Base-by-base conservation (phyloP, 2,113 vertebrate genomes). In the Steatornis caripensis region DNA sequence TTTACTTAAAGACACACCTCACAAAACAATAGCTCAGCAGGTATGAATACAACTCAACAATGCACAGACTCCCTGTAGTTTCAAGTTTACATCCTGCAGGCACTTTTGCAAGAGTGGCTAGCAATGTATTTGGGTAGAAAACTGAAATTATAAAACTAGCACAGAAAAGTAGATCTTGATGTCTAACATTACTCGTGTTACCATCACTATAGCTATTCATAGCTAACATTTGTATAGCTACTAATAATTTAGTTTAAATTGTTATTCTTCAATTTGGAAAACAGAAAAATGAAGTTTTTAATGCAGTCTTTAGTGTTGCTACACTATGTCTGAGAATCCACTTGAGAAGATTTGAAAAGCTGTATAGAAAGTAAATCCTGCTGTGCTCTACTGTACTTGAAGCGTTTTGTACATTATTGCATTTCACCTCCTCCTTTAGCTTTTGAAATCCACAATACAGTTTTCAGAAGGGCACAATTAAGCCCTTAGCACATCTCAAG, bases 21-120 rank as follows among this genome's bases (percentile, higher is more conserved):
- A 4, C 62, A 90, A 93, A 98, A 99, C 98, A 98, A 99, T 98
- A 93, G 97, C 96, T 96, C 95, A 97, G 96, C 96, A 98, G 98
- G 98, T 98, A 98, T 92, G 97, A 95, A 45, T 80, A 66, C 76
- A 61, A 6, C 65, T 26, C 15, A 94, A 87, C 95, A 97, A 97
- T 62, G 91, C 85, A 68, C 2, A 75, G 81, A 8, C 51, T 93
- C 90, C 87, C 70, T 39, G 71, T 15, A 78, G 92, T 34, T 94
- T 75, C 65, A 48, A 54, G 55, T 84, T 90, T 83, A 93, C 89
- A 95, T 96, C 89, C 96, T 94, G 85, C 90, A 88, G 82, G 61
- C 75, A 78, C 41, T 80, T 77, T n/a, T 61, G 72, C 41, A 78
- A 23, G 41, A 49, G 49, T 5, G 68, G 43, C 2, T 32, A 77